Conservation (phyloP, 2,888 invertebrate species). For the Sinodicranocentrus sp. region DNA sequence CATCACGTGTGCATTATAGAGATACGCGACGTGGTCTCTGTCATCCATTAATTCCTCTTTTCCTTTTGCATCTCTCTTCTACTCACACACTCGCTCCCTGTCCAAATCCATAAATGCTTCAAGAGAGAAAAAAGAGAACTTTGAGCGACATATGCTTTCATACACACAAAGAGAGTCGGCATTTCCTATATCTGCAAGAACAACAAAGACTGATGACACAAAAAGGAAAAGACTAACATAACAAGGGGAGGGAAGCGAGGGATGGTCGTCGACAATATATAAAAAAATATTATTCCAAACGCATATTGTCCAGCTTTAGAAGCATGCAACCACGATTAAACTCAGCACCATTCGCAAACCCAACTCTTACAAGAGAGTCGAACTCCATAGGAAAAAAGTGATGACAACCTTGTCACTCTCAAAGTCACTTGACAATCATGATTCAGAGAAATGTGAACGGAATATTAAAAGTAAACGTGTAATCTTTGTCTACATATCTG, state of each 20-base stretch:
- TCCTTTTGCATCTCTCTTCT: neutral
- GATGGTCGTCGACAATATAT: neutral
- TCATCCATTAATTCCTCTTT: conserved; percentile 57
- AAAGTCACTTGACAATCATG: conserved; percentile 35
- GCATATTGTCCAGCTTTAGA: conserved; percentile 11
- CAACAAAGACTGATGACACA: conserved; percentile 22
- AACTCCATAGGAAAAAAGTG: conserved; percentile 20
- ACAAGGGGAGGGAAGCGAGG: neutral
- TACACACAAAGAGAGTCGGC: neutral
- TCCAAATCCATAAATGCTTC: conserved; percentile 23
- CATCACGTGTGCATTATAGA: conserved; percentile 37
- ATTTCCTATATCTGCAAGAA: neutral
- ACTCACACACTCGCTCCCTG: conserved; percentile 12
- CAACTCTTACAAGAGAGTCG: neutral
- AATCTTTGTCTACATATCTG: too few relatives aligned
- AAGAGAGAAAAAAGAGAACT: conserved; percentile 5
- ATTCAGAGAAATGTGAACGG: conserved; percentile 8
- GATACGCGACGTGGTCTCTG: conserved; percentile 51
- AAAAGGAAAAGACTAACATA: conserved; percentile 9
- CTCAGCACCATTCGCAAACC: neutral
- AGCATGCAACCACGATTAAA: neutral
- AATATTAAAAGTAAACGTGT: neutral
- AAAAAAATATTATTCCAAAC: conserved; percentile 1
- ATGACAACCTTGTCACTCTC: conserved; percentile 41
- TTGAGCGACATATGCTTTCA: conserved; percentile 1